These are phyloP conservation scores for Acronicta alni DNA, from an alignment of 2,888 invertebrate genomes.

Conservation along the genomic window DNA sequence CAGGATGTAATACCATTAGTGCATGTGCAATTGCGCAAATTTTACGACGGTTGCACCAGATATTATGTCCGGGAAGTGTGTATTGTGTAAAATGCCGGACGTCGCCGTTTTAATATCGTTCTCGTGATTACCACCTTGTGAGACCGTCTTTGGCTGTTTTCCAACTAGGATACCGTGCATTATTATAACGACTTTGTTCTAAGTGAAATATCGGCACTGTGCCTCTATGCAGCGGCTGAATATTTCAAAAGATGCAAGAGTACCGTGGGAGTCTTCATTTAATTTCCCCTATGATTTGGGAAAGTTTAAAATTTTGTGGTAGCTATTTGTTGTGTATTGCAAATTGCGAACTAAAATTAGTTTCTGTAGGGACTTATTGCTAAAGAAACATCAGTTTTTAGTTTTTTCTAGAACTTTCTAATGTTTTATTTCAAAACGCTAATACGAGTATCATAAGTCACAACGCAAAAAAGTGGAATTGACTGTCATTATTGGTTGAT, in stretches of 20 bases:
- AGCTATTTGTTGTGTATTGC: slow-evolving; percentile 21
- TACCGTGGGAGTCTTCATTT: slow-evolving; percentile 32
- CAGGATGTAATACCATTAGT: slow-evolving; percentile 4
- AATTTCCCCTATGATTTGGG: slow-evolving; percentile 48
- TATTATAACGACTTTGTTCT: slow-evolving; percentile 65
- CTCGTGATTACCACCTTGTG: slow-evolving; percentile 50
- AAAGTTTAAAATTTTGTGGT: slow-evolving; percentile 25
- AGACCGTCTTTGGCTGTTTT: slow-evolving; percentile 66
- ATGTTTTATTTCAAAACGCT: too few species aligned
- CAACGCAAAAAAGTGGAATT: too few species aligned
- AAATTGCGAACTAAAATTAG: neutral
- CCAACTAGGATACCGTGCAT: slow-evolving; percentile 76
- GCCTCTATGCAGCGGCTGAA: slow-evolving; percentile 18
- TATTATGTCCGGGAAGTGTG: slow-evolving; percentile 43
- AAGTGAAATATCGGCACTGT: slow-evolving; percentile 63
- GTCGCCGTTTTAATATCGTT: slow-evolving; percentile 56
- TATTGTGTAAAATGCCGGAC: slow-evolving; percentile 47
- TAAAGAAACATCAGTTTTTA: too few species aligned
- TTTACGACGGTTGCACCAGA: slow-evolving; percentile 11
- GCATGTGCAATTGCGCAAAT: slow-evolving; percentile 23
- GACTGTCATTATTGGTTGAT: too few species aligned
- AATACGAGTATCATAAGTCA: too few species aligned
- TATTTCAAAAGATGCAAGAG: slow-evolving; percentile 19
- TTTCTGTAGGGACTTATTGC: too few species aligned
- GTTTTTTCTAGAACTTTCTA: too few species aligned